A percentile compares a stretch with the other conserved stretches of the same genome.
These are phyloP conservation scores for Drosophila pseudoananassae DNA, from an alignment of 1,140 invertebrate species.

Conservation along the genomic window DNA sequence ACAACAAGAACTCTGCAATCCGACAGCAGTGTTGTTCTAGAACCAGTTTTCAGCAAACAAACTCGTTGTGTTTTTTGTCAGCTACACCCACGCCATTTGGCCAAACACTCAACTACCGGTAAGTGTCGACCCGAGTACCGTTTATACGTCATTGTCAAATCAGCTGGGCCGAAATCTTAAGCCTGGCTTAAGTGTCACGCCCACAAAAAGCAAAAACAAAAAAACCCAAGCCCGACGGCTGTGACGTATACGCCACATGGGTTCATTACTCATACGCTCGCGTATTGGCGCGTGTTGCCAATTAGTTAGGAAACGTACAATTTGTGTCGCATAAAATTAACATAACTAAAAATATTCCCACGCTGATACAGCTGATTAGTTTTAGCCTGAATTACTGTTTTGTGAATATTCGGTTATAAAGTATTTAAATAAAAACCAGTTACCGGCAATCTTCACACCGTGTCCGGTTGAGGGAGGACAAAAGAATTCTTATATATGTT, in stretches of 20 bases:
- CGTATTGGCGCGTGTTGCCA: slow-evolving; percentile 77
- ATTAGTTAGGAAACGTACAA: slow-evolving; percentile 57
- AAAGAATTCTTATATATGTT: slow-evolving; percentile 52
- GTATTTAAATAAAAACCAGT: slow-evolving; percentile 63
- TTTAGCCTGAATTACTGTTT: slow-evolving; percentile 26
- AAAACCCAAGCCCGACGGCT: slow-evolving; percentile 4
- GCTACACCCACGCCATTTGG: slow-evolving; percentile 30
- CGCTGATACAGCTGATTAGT: slow-evolving; percentile 34
- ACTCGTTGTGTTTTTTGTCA: slow-evolving; percentile 30
- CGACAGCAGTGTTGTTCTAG: slow-evolving; percentile 44
- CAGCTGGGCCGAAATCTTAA: slow-evolving; percentile 43
- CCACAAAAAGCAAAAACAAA: slow-evolving; percentile 45
- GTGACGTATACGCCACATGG: slow-evolving; percentile 56
- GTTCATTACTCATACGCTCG: slow-evolving; percentile 62
- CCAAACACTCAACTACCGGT: slow-evolving; percentile 61
- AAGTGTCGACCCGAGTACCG: slow-evolving; percentile 34
- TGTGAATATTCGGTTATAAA: slow-evolving; percentile 13
- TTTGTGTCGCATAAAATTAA: slow-evolving; percentile 64
- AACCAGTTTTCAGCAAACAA: slow-evolving; percentile 79
- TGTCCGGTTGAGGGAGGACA: slow-evolving; percentile 72
- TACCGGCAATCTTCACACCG: slow-evolving; percentile 21
- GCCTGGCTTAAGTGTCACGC: slow-evolving; percentile 58
- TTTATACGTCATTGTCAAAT: slow-evolving; percentile 56
- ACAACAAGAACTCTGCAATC: slow-evolving; percentile 75
- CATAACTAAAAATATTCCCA: slow-evolving; percentile 68